These are phyloP conservation scores for Smutsia temminckii DNA, from an alignment of 2,797 vertebrate species.

Conservation along the genomic window DNA sequence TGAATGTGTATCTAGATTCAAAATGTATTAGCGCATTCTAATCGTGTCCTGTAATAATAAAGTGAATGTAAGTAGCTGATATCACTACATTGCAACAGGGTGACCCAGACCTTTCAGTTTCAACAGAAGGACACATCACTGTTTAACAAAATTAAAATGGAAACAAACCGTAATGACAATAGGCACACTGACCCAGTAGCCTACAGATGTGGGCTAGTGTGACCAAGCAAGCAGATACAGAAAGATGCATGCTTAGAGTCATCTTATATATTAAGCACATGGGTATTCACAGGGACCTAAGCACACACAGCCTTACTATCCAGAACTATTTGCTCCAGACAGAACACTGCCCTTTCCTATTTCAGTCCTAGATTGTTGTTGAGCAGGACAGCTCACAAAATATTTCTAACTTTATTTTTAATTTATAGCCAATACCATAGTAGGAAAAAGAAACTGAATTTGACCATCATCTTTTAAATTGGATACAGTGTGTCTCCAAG, in stretches of 20 bases:
- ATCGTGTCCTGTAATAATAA: background rate
- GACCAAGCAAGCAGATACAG: rapidly evolving
- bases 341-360: background rate
- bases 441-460: background rate
- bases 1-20: background rate
- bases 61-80: too few species aligned
- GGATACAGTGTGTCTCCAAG: background rate
- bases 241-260: background rate
- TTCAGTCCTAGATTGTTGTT: background rate
- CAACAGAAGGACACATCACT: background rate
- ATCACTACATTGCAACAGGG: rapidly evolving
- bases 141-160: background rate
- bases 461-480: background rate
- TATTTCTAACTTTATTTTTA: background rate
- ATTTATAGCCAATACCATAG: background rate
- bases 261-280: too few species aligned
- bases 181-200: background rate
- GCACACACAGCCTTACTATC: background rate
- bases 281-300: rapidly evolving
- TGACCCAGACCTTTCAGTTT: background rate
- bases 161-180: background rate
- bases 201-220: rapidly evolving
- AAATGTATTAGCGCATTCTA: background rate
- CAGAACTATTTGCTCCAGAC: background rate
- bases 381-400: background rate